A percentile compares a stretch with the other conserved stretches of the same genome.
Conservation (phyloP, 2,113 vertebrate species). For the Alosa alosa region DNA sequence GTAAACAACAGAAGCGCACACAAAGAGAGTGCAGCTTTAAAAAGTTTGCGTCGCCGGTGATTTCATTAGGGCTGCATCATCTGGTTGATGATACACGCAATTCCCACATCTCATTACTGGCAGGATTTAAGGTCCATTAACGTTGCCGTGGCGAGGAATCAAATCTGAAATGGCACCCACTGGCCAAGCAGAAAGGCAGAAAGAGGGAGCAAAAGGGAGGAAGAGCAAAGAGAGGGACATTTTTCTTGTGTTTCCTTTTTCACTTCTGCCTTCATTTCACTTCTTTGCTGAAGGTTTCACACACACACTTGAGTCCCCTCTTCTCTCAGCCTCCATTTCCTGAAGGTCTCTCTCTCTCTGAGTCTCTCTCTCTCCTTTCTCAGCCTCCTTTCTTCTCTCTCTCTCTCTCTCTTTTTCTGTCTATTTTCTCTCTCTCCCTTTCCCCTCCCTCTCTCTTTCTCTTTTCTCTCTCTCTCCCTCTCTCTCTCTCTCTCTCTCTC, state of each 20-base stretch:
- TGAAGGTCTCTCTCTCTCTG: not conserved
- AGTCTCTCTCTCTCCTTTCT: too few species aligned
- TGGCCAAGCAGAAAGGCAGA: constrained; percentile 77
- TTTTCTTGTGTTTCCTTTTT: constrained; percentile 60
- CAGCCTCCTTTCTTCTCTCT: not conserved
- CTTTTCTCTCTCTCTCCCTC: too few species aligned
- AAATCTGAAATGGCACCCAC: constrained; percentile 87
- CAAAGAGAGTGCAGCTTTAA: not conserved
- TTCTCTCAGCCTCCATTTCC: constrained; percentile 40
- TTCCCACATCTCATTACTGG: constrained; percentile 99
- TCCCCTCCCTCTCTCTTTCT: too few species aligned
- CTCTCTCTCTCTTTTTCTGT: constrained; percentile 27
- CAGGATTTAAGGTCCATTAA: constrained; percentile 99
- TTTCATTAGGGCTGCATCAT: constrained; percentile 97
- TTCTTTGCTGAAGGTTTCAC: constrained; percentile 20
- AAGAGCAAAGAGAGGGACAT: not conserved
- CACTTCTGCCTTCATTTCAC: constrained; percentile 45
- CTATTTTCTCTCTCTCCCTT: too few species aligned
- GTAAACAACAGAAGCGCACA: constrained; percentile 80
- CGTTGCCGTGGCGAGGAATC: constrained; percentile 90
- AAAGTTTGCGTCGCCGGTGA: constrained; percentile 87
- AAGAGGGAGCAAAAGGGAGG: not conserved
- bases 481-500: too few species aligned
- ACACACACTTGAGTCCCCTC: constrained; percentile 31
- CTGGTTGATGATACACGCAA: constrained; percentile 99